Base-by-base conservation (phyloP, 1,140 invertebrate genomes). In the Periplaneta americana region DNA sequence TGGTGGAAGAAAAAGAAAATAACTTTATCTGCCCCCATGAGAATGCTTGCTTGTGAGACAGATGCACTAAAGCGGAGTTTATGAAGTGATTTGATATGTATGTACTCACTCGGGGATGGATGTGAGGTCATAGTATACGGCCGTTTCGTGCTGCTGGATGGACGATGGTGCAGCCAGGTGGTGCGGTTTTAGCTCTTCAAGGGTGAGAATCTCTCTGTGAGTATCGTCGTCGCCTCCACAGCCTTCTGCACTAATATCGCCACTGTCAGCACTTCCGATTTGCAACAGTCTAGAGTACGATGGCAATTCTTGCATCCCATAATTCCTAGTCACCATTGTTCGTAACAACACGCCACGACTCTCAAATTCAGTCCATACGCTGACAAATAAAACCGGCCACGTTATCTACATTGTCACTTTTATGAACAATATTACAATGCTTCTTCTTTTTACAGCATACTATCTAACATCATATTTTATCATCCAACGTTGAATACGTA, bases 91-190 rank as follows among this genome's bases (percentile, higher is more conserved):
- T n/a, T n/a, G n/a, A n/a, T n/a, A 28, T 28, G 48, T n/a, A n/a
- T 22, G 28, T 28, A 82, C 81, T 82, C 75, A 82, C 81, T 78
- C 76, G 11, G 37, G 81, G 34, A 78, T 18, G 11, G 77, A 37
- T 10, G 74, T 9, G 9, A 82, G 81, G 37, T 79, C 33, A 74
- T 79, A 79, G 28, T 82, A 82, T 75, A 82, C 81, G 35, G 77
- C 35, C 35, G n/a, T 39, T 18, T 80, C 35, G 18, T 48, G 35
- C 77, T 37, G 35, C 17, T 37, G 77, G 48, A 66, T 66, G 48
- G 48, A 28, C n/a, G n/a, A n/a, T 8, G 22, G 48, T 28, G 48
- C 28, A 28, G 48, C n/a, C 22, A 66, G 22, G 13, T 6, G 48
- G 48, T 28, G 22, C 8, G 48, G 48, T 66, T 1, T 66, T 6